Conservation (phyloP, 2,797 vertebrate genomes). For the Sphenopsis melanotis region DNA sequence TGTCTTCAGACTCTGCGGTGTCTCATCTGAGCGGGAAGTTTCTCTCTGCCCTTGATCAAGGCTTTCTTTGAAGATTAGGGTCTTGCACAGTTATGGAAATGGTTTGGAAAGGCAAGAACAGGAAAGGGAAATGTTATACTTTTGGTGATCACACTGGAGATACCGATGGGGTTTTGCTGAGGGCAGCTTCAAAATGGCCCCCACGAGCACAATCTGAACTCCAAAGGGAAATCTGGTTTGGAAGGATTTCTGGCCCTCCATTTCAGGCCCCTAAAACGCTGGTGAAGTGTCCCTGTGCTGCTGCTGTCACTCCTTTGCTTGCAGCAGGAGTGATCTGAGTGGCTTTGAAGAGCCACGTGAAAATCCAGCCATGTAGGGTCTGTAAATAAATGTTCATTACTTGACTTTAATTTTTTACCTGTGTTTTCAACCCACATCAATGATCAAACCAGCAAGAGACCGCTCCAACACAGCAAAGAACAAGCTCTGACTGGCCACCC, state of each 20-base stretch:
- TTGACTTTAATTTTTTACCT: background rate
- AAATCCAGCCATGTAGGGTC: background rate
- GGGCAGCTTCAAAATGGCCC: background rate
- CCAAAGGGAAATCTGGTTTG: background rate
- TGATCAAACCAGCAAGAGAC: background rate
- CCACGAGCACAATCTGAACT: background rate
- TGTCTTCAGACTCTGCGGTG: background rate
- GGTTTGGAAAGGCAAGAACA: slow-evolving; percentile 4
- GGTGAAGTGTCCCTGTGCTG: background rate
- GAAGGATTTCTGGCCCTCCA: background rate
- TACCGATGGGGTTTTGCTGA: background rate
- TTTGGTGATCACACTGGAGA: background rate
- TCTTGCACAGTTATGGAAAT: slow-evolving; percentile 24
- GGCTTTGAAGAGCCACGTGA: background rate
- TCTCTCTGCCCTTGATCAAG: slow-evolving; percentile 29
- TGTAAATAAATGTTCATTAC: background rate
- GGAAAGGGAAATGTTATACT: slow-evolving; percentile 24
- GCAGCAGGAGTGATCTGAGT: background rate
- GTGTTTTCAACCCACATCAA: background rate
- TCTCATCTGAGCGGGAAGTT: slow-evolving; percentile 14
- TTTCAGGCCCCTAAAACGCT: background rate
- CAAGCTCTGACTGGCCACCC: background rate
- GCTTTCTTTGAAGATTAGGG: slow-evolving; percentile 49
- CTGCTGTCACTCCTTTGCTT: background rate
- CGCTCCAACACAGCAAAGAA: background rate